Evolutionary conservation across 1,140 invertebrate genomes (phyloP).

Genomic region (Plodia interpunctella): DNA sequence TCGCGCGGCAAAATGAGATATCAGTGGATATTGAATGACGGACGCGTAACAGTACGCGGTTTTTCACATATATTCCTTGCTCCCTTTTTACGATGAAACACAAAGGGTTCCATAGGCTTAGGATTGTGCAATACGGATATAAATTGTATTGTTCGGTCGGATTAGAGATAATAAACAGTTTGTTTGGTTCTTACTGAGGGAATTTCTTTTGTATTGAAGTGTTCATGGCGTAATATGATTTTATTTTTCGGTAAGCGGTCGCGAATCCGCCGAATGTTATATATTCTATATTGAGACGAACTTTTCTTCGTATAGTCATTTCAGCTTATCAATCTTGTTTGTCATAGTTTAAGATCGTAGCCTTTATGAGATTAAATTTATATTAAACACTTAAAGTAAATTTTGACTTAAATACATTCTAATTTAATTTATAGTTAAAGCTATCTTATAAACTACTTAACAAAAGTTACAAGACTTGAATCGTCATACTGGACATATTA

Average conservation of each 20-base stretch:
- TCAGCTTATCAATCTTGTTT: too few relatives aligned
- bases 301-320: too few relatives aligned
- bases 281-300: not conserved
- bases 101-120: conserved; percentile 34
- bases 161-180: conserved; percentile 47
- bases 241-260: not conserved
- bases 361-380: too few relatives aligned
- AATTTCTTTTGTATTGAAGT: conserved; percentile 6
- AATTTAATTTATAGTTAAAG: too few relatives aligned
- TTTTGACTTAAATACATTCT: too few relatives aligned
- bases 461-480: too few relatives aligned
- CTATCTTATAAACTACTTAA: too few relatives aligned
- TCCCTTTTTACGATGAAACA: conserved; percentile 34
- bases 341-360: too few relatives aligned
- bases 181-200: conserved; percentile 23
- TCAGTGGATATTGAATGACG: conserved; percentile 69
- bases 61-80: conserved; percentile 30
- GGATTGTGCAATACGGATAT: conserved; percentile 28
- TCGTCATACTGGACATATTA: not conserved
- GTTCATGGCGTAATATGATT: conserved; percentile 1
- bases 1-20: conserved; percentile 69
- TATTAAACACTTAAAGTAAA: too few relatives aligned
- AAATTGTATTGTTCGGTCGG: conserved; percentile 33
- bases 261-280: not conserved
- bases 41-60: conserved; percentile 42